Evolutionary conservation across 2,113 vertebrate species (phyloP).

Genomic region (Cephalopterus ornatus): DNA sequence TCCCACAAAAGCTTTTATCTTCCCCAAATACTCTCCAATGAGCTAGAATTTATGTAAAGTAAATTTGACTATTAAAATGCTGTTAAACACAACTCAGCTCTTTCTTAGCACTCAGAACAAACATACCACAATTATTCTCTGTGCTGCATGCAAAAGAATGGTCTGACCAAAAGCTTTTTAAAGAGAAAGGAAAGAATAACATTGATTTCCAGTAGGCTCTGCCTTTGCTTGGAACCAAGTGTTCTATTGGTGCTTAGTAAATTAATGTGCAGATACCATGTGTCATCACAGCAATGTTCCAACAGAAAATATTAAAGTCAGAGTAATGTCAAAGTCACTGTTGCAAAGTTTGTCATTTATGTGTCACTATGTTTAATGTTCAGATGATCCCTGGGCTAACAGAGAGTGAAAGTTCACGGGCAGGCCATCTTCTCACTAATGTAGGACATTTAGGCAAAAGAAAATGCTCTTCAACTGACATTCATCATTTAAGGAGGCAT

Average conservation of each 20-base stretch:
- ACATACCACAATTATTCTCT: not conserved
- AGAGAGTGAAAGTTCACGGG: not conserved
- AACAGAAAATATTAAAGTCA: not conserved
- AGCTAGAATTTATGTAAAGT: not conserved
- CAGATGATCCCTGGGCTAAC: not conserved
- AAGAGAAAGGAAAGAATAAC: not conserved
- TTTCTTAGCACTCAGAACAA: not conserved
- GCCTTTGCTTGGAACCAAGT: not conserved
- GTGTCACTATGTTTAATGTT: not conserved
- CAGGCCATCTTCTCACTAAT: not conserved
- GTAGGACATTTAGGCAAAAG: not conserved
- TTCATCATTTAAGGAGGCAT: not conserved
- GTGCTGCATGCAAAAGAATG: not conserved
- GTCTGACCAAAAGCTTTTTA: not conserved
- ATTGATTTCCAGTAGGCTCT: not conserved
- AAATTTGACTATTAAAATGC: not conserved
- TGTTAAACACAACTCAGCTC: not conserved
- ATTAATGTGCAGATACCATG: not conserved
- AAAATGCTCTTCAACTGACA: not conserved
- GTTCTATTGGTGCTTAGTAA: not conserved
- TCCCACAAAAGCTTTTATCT: not conserved
- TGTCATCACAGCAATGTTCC: not conserved
- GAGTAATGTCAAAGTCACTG: not conserved
- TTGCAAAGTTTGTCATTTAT: not conserved
- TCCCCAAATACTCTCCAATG: not conserved